These are phyloP conservation scores for Ceuthmochares aereus DNA, from an alignment of 2,113 vertebrate species.

Conservation along the genomic window DNA sequence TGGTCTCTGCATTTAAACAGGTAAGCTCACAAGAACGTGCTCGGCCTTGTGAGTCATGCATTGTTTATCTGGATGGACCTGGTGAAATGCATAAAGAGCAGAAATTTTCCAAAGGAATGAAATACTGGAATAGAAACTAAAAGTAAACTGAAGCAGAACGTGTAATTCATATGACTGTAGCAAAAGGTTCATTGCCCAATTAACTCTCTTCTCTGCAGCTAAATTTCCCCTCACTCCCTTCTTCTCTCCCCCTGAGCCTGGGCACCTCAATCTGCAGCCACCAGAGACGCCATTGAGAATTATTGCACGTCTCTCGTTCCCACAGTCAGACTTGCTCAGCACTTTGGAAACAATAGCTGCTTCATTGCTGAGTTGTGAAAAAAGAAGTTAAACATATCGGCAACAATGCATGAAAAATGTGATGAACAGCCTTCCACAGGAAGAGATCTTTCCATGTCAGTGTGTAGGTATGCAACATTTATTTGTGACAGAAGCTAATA, in stretches of 20 bases:
- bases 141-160: neutral
- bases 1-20: neutral
- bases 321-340: conserved; percentile 19
- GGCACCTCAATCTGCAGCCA: neutral
- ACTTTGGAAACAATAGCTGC: conserved; percentile 57
- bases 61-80: neutral
- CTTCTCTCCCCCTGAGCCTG: neutral
- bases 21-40: neutral
- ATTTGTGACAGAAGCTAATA: neutral
- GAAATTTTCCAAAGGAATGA: neutral
- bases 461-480: neutral
- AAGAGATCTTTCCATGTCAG: conserved; percentile 8
- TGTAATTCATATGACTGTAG: neutral
- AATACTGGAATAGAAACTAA: neutral
- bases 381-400: conserved; percentile 35
- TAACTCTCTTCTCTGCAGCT: neutral
- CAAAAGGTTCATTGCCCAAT: neutral
- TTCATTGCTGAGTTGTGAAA: conserved; percentile 38
- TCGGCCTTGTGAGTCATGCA: neutral
- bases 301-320: neutral
- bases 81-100: neutral
- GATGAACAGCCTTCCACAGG: conserved; percentile 12
- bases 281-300: neutral
- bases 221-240: accelerated
- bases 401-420: conserved; percentile 56